Evolutionary conservation across 2,888 invertebrate genomes (phyloP).

Genomic region (Sesia apiformis): DNA sequence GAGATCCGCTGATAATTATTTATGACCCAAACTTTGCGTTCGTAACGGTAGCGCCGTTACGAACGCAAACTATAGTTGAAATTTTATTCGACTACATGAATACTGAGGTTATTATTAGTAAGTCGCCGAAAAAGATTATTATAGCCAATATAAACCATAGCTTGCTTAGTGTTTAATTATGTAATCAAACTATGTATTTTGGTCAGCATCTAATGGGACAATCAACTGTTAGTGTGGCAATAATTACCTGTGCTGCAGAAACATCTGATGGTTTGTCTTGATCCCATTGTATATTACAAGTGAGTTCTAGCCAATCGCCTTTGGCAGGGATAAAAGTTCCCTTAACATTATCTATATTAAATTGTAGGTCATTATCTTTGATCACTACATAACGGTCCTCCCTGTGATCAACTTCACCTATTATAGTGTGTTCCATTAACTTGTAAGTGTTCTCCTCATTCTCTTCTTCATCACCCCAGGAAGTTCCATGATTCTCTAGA

Average conservation of each 20-base stretch:
- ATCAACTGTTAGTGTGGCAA: too few relatives aligned
- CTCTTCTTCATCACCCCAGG: slow-evolving; percentile 55
- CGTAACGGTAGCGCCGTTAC: too few relatives aligned
- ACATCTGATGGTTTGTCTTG: slow-evolving; percentile 65
- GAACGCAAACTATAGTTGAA: too few relatives aligned
- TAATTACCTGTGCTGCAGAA: slow-evolving; percentile 45
- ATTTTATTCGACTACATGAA: too few relatives aligned
- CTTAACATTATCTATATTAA: slow-evolving; percentile 76
- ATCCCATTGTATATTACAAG: slow-evolving; percentile 77
- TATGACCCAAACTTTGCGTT: background rate
- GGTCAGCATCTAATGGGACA: too few relatives aligned
- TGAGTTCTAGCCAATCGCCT: slow-evolving; percentile 81
- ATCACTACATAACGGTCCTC: slow-evolving; percentile 52
- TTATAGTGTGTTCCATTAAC: slow-evolving; percentile 45
- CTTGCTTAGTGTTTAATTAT: too few relatives aligned
- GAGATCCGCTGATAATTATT: background rate
- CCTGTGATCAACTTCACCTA: slow-evolving; percentile 44
- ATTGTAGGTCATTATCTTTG: slow-evolving; percentile 69
- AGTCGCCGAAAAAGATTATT: too few relatives aligned
- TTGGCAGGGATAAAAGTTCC: slow-evolving; percentile 78
- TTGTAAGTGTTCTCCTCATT: slow-evolving; percentile 38
- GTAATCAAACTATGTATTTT: too few relatives aligned
- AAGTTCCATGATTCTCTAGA: slow-evolving; percentile 64
- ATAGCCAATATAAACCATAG: too few relatives aligned
- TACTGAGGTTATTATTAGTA: too few relatives aligned